phyloP scores from a whole-genome alignment of 2,888 invertebrate genomes.

The Ommatoiulus sabulosus region DNA sequence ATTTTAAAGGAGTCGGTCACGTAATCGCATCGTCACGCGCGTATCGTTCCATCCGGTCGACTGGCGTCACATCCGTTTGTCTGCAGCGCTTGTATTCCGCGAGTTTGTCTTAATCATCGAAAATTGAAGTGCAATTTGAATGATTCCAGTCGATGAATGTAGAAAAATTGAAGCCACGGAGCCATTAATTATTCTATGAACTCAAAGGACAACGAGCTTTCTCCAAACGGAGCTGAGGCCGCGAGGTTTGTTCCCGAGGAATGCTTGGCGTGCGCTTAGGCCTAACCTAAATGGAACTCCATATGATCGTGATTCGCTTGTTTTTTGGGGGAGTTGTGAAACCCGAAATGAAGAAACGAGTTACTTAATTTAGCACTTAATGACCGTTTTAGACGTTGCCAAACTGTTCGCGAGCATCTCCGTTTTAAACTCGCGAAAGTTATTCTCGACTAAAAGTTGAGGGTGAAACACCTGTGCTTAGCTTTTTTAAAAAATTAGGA shows the following conservation, averaged over 20 bases:
- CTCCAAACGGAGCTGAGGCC: constrained; percentile 65
- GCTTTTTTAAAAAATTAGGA: not conserved
- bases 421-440: not conserved
- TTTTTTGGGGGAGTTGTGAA: not conserved
- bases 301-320: not conserved
- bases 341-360: not conserved
- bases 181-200: constrained; percentile 64
- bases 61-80: constrained; percentile 8
- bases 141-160: no score
- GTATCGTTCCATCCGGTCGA: no score
- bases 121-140: no score
- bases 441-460: not conserved
- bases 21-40: no score
- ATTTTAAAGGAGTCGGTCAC: no score
- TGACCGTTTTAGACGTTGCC: not conserved
- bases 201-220: constrained; percentile 63
- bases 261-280: not conserved
- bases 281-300: not conserved
- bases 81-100: not conserved
- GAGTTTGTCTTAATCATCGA: no score
- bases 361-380: not conserved
- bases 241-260: constrained; percentile 63
- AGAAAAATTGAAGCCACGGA: not conserved
- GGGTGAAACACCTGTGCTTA: not conserved
- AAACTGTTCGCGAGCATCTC: not conserved